Conservation (phyloP, 2,113 vertebrate genomes). For the Otolemur garnettii region DNA sequence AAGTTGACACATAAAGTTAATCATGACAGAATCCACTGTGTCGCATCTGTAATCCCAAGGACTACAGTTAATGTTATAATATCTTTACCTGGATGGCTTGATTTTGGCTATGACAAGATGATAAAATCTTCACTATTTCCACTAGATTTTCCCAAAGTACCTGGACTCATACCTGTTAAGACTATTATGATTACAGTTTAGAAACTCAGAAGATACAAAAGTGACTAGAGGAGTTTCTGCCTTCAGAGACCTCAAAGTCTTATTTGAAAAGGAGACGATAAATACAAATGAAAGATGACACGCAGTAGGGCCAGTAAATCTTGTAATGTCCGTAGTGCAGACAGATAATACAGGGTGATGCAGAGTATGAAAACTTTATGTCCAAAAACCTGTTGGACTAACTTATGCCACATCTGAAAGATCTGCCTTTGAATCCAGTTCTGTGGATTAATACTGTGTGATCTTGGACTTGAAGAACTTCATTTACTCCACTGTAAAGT, state of each 20-base stretch:
- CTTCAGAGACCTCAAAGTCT: neutral
- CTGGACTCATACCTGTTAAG: neutral
- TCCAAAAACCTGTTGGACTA: neutral
- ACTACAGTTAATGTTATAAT: neutral
- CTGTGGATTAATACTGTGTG: neutral
- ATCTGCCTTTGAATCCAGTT: neutral
- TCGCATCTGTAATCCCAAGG: neutral
- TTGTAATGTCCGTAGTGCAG: neutral
- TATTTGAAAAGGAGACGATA: slow-evolving; percentile 34
- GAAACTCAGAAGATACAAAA: neutral
- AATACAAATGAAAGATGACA: neutral
- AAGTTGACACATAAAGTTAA: neutral
- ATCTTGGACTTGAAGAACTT: neutral
- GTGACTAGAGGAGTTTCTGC: neutral
- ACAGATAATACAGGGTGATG: neutral
- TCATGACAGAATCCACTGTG: neutral
- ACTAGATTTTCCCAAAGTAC: neutral
- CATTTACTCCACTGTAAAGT: neutral
- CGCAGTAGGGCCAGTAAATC: neutral
- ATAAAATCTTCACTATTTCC: neutral
- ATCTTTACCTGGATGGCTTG: neutral
- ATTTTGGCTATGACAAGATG: neutral
- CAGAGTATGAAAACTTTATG: neutral
- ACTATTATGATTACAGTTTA: neutral
- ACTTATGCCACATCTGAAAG: neutral